Base-by-base conservation (phyloP, 2,113 vertebrate genomes). In the Harpagus bidentatus region DNA sequence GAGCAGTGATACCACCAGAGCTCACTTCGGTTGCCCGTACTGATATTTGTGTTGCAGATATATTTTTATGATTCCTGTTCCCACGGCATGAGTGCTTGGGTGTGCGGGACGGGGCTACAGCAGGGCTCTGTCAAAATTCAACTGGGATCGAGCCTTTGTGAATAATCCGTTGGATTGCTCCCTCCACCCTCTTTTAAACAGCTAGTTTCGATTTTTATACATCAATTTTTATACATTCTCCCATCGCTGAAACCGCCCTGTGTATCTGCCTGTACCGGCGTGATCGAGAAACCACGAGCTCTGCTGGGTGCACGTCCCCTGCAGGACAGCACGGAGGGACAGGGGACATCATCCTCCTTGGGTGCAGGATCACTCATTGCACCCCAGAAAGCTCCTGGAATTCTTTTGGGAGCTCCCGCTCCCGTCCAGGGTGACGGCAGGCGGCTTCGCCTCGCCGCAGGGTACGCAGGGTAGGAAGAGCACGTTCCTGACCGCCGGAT, bases 371-470 rank as follows among this genome's bases (percentile, higher is more conserved):
- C 89, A 26, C 10, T 25, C 50, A 16, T 23, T 23, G 8, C 29
- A 23, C 31, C 59, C 40, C 55, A 66, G 40, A 70, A 73, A 73
- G 11, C 10, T 40, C 42, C 59, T 66, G 50, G 40, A 66, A 84
- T 53, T 34, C 43, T 69, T 53, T 1, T 5, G 18, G 63, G 62
- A 74, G 16, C 29, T 56, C 42, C 34, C 0, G 0, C 26, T 55
- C 13, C n/a, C 7, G 2, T 7, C 42, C 40, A 28, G 65, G 29
- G 56, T 0, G 0, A 29, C 6, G 15, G 28, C 2, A 5, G 14
- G 83, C 53, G 69, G 58, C 19, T 80, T 58, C 9, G 8, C 38
- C 32, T 19, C 7, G 2, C 12, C 7, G 13, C 26, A 10, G 66
- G 20, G 6, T 28, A 17, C 42, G 16, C 0, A 0, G 45, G 22